Conservation (phyloP, 1,140 invertebrate genomes). For the Melanaphis sacchari region DNA sequence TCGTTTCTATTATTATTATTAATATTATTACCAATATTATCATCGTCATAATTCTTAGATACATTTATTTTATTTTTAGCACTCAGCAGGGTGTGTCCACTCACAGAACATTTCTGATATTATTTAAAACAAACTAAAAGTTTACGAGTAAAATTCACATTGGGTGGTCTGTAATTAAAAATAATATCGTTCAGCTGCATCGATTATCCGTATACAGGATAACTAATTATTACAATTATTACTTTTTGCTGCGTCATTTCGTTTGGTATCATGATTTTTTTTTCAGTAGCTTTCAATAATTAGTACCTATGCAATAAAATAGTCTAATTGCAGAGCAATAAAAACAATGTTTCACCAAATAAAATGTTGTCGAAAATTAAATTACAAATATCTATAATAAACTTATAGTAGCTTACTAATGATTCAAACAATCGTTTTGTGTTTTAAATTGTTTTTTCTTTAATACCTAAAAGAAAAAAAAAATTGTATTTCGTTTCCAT, state of each 20-base stretch:
- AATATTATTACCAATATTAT: too few relatives aligned
- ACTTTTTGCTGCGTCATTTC: background rate
- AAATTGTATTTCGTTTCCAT: too few relatives aligned
- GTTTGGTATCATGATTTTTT: background rate
- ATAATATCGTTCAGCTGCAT: background rate
- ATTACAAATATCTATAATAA: background rate
- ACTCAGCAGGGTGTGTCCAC: background rate
- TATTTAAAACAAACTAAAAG: background rate
- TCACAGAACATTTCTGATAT: background rate
- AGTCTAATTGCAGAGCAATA: background rate
- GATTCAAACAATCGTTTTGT: too few relatives aligned
- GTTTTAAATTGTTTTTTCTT: too few relatives aligned
- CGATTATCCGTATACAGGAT: background rate
- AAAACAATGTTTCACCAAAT: background rate
- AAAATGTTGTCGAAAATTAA: background rate
- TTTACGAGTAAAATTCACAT: background rate
- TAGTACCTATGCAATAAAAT: background rate
- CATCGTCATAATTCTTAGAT: background rate
- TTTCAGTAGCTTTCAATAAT: background rate
- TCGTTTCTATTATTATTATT: background rate
- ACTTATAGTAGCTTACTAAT: background rate
- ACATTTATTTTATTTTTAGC: background rate
- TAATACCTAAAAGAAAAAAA: too few relatives aligned
- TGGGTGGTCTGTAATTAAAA: background rate
- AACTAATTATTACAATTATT: constrained; percentile 35